Conservation (phyloP, 1,140 invertebrate genomes). For the Agrypnia vestita region DNA sequence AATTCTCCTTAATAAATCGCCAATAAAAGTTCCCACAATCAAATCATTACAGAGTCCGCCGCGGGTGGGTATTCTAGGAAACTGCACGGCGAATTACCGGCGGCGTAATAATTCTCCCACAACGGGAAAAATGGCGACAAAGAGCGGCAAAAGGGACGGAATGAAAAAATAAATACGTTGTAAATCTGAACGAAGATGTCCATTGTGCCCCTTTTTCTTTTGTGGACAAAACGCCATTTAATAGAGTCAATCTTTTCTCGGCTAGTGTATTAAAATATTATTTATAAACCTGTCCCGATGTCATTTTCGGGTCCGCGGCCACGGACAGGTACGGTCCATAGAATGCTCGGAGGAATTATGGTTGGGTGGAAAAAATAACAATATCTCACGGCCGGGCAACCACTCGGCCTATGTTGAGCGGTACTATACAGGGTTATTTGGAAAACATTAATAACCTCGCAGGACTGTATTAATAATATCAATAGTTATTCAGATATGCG, state of each 20-base stretch:
- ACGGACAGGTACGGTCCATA: constrained; percentile 9
- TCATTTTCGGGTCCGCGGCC: constrained; percentile 50
- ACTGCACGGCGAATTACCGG: constrained; percentile 20
- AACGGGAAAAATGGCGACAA: constrained; percentile 23
- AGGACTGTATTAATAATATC: too few relatives aligned
- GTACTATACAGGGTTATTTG: too few relatives aligned
- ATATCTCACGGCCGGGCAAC: constrained; percentile 26
- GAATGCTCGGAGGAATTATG: constrained; percentile 35
- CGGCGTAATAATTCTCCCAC: constrained; percentile 7
- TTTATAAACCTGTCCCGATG: constrained; percentile 56
- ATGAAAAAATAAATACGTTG: constrained; percentile 28
- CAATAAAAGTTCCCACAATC: background rate
- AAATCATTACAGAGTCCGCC: background rate
- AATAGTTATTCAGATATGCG: too few relatives aligned
- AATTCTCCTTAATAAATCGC: background rate
- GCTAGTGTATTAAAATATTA: constrained; percentile 58
- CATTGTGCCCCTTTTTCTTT: constrained; percentile 39
- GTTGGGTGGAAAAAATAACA: constrained; percentile 26
- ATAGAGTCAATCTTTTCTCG: constrained; percentile 54
- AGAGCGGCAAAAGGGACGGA: background rate
- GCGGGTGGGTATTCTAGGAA: constrained; percentile 24
- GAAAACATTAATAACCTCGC: too few relatives aligned
- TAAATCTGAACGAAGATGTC: constrained; percentile 33
- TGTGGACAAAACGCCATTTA: constrained; percentile 56
- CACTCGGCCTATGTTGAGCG: background rate